phyloP scores from a whole-genome alignment of 2,797 vertebrate species.

The Chelon auratus region DNA sequence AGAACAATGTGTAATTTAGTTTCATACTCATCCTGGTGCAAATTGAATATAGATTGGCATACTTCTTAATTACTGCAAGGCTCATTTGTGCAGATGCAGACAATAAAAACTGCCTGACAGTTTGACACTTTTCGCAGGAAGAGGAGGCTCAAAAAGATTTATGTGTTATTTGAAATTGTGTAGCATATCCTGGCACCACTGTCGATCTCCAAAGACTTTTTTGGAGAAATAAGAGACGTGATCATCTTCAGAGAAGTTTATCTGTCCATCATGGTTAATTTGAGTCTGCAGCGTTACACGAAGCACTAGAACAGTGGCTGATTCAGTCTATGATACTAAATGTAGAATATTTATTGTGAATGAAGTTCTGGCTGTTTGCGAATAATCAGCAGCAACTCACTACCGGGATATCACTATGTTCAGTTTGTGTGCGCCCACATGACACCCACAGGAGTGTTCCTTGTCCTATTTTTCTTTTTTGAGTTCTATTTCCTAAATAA shows the following conservation, averaged over 20 bases:
- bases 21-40: constrained; percentile 66
- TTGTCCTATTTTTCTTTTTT: background rate
- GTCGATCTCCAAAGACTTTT: constrained; percentile 34
- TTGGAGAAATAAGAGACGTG: constrained; percentile 27
- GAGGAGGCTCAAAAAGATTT: constrained; percentile 49
- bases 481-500: constrained; percentile 16
- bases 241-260: constrained; percentile 26
- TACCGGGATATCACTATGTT: background rate
- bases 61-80: constrained; percentile 73
- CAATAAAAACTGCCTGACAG: constrained; percentile 64
- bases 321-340: constrained; percentile 18
- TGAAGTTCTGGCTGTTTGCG: constrained; percentile 86
- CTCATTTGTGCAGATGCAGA: constrained; percentile 70
- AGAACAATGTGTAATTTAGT: constrained; percentile 72
- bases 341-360: constrained; percentile 81
- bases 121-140: constrained; percentile 43
- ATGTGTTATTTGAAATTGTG: constrained; percentile 51
- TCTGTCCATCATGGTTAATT: constrained; percentile 16
- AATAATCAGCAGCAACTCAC: constrained; percentile 69
- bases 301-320: constrained; percentile 10
- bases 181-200: constrained; percentile 32
- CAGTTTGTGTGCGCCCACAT: background rate
- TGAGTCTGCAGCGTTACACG: constrained; percentile 19
- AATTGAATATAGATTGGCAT: constrained; percentile 77
- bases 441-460: background rate